Conservation (phyloP, 2,797 vertebrate genomes). For the Capromys pilorides region DNA sequence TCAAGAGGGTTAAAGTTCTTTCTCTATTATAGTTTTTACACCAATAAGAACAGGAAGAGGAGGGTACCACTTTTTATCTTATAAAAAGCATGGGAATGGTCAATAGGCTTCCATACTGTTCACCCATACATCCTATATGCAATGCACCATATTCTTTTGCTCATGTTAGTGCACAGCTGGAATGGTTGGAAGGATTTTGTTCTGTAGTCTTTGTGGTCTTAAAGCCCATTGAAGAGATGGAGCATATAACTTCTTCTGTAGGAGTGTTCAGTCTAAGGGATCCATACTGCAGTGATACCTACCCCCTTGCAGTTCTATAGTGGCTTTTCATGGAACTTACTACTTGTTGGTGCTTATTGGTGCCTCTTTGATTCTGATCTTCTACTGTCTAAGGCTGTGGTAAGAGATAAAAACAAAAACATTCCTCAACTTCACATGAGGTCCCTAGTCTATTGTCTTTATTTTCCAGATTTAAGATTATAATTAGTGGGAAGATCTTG, state of each 20-base stretch:
- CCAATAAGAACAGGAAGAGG: background rate
- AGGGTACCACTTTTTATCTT: background rate
- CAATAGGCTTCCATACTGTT: background rate
- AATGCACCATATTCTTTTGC: background rate
- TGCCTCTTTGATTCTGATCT: background rate
- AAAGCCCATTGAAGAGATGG: background rate
- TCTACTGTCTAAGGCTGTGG: background rate
- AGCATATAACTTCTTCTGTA: background rate
- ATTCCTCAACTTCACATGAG: background rate
- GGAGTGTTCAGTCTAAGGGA: background rate
- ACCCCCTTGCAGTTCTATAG: background rate
- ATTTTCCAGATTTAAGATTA: constrained; percentile 29
- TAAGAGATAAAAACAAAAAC: background rate
- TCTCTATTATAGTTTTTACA: background rate
- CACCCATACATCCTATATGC: background rate
- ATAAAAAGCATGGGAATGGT: background rate
- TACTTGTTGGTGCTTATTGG: background rate
- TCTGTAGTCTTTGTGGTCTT: background rate
- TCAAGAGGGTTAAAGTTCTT: background rate
- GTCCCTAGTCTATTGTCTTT: background rate
- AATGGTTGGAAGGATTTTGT: background rate
- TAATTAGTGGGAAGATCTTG: constrained; percentile 6
- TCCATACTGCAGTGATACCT: background rate
- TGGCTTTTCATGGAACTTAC: background rate
- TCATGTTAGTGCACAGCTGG: background rate